Evolutionary conservation across 2,888 invertebrate species (phyloP).

Genomic region (Dicycla oo): DNA sequence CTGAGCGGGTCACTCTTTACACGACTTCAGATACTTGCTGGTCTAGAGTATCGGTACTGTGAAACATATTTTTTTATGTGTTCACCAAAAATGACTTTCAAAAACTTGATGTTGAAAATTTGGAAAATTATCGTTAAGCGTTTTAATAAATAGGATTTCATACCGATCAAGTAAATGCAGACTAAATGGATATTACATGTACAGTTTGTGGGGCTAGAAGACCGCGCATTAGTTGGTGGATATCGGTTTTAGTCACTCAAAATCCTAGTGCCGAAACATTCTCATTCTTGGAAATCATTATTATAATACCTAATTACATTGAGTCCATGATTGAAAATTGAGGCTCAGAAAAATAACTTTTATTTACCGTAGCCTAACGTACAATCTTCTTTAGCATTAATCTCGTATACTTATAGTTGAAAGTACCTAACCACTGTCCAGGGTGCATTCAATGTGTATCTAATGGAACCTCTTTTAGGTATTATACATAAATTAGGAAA

Average conservation of each 20-base stretch:
- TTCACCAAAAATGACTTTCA: conserved; percentile 19
- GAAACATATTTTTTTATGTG: neutral
- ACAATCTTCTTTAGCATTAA: neutral
- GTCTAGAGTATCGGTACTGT: neutral
- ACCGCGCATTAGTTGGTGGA: conserved; percentile 25
- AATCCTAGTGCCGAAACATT: neutral
- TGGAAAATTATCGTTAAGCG: conserved; percentile 34
- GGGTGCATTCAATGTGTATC: neutral
- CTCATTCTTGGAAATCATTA: conserved; percentile 26
- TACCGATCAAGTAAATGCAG: neutral
- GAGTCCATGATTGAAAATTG: conserved; percentile 18
- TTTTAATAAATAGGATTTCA: conserved; percentile 12
- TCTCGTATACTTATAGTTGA: neutral
- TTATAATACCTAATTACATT: conserved; percentile 22
- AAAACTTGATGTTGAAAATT: conserved; percentile 30
- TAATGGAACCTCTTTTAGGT: neutral
- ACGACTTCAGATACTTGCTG: conserved; percentile 26
- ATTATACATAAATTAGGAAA: conserved; percentile 23
- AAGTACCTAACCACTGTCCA: neutral
- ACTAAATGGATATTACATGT: conserved; percentile 35
- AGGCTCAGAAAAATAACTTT: neutral
- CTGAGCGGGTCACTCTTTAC: conserved; percentile 38
- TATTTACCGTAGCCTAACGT: neutral
- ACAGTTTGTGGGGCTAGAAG: neutral
- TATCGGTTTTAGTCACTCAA: neutral